Percentiles rank a stretch among this genome's conserved stretches.
Conservation (phyloP, 2,888 invertebrate genomes). For the Lycocerus yunnanus region DNA sequence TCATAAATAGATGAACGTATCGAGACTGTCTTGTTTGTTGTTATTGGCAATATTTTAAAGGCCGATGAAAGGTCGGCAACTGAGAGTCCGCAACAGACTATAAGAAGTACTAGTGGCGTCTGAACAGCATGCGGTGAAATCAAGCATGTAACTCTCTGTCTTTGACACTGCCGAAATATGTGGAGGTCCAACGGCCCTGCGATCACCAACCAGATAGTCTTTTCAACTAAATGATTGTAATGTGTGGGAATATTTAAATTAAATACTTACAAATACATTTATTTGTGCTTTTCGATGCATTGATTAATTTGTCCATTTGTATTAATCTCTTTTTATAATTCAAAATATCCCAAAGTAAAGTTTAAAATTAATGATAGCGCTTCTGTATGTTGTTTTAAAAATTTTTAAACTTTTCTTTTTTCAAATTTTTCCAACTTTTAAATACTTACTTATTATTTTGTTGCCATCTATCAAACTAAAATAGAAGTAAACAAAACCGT, state of each 20-base stretch:
- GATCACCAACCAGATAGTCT: slow-evolving; percentile 29
- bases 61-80: slow-evolving; percentile 31
- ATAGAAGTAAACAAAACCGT: neutral
- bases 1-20: slow-evolving; percentile 3
- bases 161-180: slow-evolving; percentile 52
- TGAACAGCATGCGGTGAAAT: slow-evolving; percentile 46
- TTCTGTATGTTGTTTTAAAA: neutral
- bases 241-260: slow-evolving; percentile 32
- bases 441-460: neutral
- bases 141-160: slow-evolving; percentile 47
- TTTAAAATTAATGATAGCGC: neutral
- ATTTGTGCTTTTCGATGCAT: neutral
- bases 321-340: neutral
- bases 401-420: neutral
- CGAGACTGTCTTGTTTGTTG: slow-evolving; percentile 18
- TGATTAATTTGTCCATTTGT: neutral
- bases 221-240: slow-evolving; percentile 31
- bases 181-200: slow-evolving; percentile 27
- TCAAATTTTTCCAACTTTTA: too few relatives aligned
- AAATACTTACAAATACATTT: slow-evolving; percentile 19
- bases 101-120: slow-evolving; percentile 47
- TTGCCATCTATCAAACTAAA: neutral
- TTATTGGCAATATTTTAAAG: slow-evolving; percentile 27
- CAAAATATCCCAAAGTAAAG: neutral
- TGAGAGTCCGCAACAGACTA: slow-evolving; percentile 29